Conservation (phyloP, 2,888 invertebrate species). For the Anoplius nigerrimus region DNA sequence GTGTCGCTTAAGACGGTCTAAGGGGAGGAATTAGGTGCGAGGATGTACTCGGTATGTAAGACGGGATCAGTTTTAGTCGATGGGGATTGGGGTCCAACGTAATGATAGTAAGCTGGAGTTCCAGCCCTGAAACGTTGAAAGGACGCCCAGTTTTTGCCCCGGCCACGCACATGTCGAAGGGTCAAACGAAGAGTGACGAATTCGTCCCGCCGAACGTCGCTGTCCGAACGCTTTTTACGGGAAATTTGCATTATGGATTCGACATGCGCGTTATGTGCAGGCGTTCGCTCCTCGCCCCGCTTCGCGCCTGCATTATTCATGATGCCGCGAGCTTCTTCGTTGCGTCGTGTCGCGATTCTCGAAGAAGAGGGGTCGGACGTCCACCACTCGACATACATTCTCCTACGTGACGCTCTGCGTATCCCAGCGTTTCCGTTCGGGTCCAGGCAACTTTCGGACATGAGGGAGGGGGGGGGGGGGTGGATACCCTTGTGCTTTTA, state of each 20-base stretch:
- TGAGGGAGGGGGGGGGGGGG: background rate
- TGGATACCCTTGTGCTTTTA: no score
- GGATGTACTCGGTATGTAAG: no score
- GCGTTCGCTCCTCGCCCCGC: conserved; percentile 38
- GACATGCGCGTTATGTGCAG: conserved; percentile 34
- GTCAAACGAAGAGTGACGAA: no score
- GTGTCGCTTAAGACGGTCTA: no score
- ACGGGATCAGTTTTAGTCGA: no score
- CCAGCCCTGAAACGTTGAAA: no score
- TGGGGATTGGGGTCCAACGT: background rate
- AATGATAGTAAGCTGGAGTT: no score
- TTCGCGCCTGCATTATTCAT: conserved; percentile 61
- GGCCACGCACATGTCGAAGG: no score
- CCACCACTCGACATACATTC: conserved; percentile 49
- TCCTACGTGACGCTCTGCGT: conserved; percentile 28
- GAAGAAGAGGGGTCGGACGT: conserved; percentile 38
- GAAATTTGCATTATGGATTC: conserved; percentile 40
- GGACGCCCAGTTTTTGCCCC: no score
- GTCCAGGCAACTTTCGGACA: background rate
- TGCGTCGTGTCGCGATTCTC: conserved; percentile 47
- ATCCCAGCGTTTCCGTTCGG: conserved; percentile 25
- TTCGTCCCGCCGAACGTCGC: no score
- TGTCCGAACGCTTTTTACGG: conserved; percentile 24
- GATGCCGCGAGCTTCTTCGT: conserved; percentile 50
- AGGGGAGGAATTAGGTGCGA: no score